Evolutionary conservation across 2,888 invertebrate genomes (phyloP), one percentile per base, ranked within the genome.

Genomic region (Lasius platythorax): DNA sequence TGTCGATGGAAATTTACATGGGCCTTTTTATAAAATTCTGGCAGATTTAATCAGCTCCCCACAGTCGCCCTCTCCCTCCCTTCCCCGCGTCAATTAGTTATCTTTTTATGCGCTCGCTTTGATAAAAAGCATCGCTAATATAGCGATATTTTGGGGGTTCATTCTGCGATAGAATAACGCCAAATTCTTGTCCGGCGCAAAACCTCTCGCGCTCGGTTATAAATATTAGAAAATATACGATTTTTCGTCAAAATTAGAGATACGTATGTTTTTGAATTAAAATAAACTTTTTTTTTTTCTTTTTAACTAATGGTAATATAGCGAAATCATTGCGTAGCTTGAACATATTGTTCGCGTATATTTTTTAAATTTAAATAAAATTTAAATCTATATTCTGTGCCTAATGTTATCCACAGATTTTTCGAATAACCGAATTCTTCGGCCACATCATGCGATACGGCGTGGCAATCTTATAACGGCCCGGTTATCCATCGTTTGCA

Each of bases 1-100:
- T 79, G 72, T 79, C 79, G 72, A 79, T 72, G 46, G 46, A 72
- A 72, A 72, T 79, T 79, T 79, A 79, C 72, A 79, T 61, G 61
- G 37, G 72, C 58, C 72, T 79, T 79, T 79, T 79, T 79, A 61
- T 72, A 72, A 72, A 79, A 37, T 61, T 33, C 46, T 72, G 46
- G 72, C 30, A 79, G 79, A 79, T 79, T 79, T 79, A 72, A 79
- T 79, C 79, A 61, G 72, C 46, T 72, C 30, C 67, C 23, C 23
- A 23, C 23, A 43, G 23, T 33, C 30, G 56, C 2, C 15, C 28
- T 6, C 12, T 15, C 37, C 23, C 37, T 28, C n/a, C 68, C 61
- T 28, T 12, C 30, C 12, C 18, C 28, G 40, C 40, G n/a, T 79
- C 61, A 61, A 72, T 79, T 79, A 79, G 72, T 79, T 72, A 46